Evolutionary conservation across 2,888 invertebrate genomes (phyloP), one percentile per base, ranked within the genome.

Genomic region (Serripes groenlandicus): DNA sequence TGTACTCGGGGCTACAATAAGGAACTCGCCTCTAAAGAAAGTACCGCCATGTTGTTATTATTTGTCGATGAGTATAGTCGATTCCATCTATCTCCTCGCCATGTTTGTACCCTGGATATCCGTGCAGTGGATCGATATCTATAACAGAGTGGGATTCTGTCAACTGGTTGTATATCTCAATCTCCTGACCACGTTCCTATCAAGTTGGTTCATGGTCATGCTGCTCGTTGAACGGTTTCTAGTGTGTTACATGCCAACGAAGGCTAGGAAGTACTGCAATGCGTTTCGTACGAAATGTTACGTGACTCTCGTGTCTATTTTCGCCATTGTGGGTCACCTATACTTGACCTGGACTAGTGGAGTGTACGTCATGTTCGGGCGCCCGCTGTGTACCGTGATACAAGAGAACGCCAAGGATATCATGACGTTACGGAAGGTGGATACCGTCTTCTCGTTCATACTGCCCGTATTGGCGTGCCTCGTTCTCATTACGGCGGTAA

Each of bases 301-400:
- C 62, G 69, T 89, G 3, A 85, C 88, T 3, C 64, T 79, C 0
- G 58, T 89, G n/a, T 81, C 85, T 3, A 62, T 88, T 2, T 85
- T 89, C 52, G 79, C 89, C 3, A 77, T 89, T 18, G 89, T 89
- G 1, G 83, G 80, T 1, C 88, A 89, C 74, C 62, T 89, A 28
- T 89, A 89, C 37, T 73, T 85, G 0, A 89, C 89, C 3, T 89
- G 89, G 89, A 89, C 89, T 0, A 89, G 88, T 74, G 88, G 86
- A 1, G 86, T 89, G 9, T 81, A 79, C 21, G 60, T 68, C 28
- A 68, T 80, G 2, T 52, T 69, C 23, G 37, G 42, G 1, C 30
- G 35, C 9, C 69, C 70, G 9, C 72, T 82, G 28, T 92, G 92
- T 73, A 81, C 82, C 23, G 82, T 90, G 18, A 90, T 92, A 78